Evolutionary conservation across 2,113 vertebrate genomes (phyloP).

Genomic region (Damaliscus lunatus): DNA sequence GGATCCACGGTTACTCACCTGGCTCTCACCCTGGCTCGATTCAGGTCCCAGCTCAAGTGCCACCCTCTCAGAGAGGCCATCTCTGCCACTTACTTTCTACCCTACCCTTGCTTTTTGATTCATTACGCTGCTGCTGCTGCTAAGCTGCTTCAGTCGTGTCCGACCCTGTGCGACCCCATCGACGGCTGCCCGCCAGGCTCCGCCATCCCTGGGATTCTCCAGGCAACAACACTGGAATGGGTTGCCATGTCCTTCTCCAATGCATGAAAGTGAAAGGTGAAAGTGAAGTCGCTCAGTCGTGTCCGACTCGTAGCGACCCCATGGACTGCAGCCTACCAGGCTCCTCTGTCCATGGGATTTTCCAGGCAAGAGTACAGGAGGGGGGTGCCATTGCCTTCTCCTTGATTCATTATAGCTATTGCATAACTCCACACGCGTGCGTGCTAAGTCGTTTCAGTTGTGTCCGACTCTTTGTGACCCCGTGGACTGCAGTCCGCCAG

Average conservation of each 20-base stretch:
- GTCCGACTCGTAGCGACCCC: too few relatives aligned
- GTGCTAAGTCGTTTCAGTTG: neutral
- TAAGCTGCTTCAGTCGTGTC: accelerated
- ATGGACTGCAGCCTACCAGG: too few relatives aligned
- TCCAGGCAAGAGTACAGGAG: too few relatives aligned
- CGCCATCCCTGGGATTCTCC: neutral
- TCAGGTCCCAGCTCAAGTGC: neutral
- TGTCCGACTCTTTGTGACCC: neutral
- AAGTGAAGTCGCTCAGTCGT: too few relatives aligned
- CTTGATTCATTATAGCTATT: neutral
- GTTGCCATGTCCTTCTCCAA: too few relatives aligned
- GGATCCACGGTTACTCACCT: neutral
- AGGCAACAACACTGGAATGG: neutral
- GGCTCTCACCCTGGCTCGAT: neutral
- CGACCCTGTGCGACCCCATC: accelerated
- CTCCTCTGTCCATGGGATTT: too few relatives aligned
- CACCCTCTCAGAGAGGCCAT: neutral
- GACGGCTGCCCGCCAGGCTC: neutral
- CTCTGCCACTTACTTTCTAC: neutral
- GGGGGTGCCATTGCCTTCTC: too few relatives aligned
- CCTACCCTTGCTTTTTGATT: neutral
- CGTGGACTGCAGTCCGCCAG: neutral
- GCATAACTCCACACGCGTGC: neutral
- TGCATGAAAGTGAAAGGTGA: too few relatives aligned
- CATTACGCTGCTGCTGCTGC: neutral